These are phyloP conservation scores for Centroberyx gerrardi DNA, from an alignment of 2,797 vertebrate species.

Conservation along the genomic window DNA sequence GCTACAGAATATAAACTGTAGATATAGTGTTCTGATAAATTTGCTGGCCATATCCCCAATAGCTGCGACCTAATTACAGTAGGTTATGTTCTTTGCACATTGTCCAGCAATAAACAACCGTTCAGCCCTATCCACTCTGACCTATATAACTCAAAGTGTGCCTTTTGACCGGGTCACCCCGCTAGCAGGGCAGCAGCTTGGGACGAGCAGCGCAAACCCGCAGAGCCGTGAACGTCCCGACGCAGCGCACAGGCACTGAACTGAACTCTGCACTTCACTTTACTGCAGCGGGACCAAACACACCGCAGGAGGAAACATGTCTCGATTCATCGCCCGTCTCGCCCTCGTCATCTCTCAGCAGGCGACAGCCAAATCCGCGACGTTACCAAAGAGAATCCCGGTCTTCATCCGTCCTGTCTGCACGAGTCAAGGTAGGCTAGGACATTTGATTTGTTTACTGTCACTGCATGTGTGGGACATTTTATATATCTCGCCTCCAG, in stretches of 20 bases:
- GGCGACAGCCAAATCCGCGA: constrained; percentile 35
- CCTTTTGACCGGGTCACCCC: constrained; percentile 56
- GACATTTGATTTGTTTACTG: neutral
- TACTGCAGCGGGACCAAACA: constrained; percentile 6
- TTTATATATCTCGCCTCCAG: too few species aligned
- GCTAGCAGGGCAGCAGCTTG: neutral
- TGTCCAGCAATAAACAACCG: constrained; percentile 37
- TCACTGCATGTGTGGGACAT: neutral
- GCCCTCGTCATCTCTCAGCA: constrained; percentile 53
- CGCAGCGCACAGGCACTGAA: constrained; percentile 21
- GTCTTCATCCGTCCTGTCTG: constrained; percentile 63
- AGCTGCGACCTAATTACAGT: neutral
- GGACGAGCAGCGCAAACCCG: neutral
- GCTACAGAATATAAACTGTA: too few species aligned
- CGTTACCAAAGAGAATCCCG: constrained; percentile 51
- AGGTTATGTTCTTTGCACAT: constrained; percentile 29
- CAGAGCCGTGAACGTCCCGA: constrained; percentile 30
- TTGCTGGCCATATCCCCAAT: too few species aligned
- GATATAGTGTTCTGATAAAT: too few species aligned
- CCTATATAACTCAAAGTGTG: constrained; percentile 53
- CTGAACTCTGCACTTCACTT: constrained; percentile 54
- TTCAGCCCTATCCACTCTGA: constrained; percentile 54
- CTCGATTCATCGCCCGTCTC: constrained; percentile 76
- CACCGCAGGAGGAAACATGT: constrained; percentile 72
- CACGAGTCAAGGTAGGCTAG: constrained; percentile 73